Evolutionary conservation across 2,888 invertebrate species (phyloP).

Genomic region (Tetragonula carbonaria): DNA sequence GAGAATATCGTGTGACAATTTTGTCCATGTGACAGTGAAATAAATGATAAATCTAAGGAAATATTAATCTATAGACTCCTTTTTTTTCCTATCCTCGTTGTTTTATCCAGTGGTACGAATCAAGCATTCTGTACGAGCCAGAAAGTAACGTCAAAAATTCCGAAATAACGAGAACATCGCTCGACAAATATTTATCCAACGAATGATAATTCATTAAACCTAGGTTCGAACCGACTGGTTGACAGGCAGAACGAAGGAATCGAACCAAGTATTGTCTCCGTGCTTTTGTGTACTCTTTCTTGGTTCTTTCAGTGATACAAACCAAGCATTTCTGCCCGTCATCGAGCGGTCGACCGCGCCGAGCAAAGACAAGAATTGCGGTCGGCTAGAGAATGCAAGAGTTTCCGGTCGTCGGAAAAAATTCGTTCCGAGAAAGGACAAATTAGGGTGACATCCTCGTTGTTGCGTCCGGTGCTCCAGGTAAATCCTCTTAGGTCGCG

Average conservation of each 20-base stretch:
- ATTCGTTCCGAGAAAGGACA: conserved; percentile 63
- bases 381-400: conserved; percentile 47
- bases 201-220: too few species aligned
- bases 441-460: conserved; percentile 79
- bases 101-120: background rate
- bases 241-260: too few species aligned
- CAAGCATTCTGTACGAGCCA: background rate
- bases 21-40: too few species aligned
- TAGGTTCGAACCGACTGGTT: too few species aligned
- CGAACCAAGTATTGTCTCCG: too few species aligned
- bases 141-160: too few species aligned
- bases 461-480: conserved; percentile 75
- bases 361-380: background rate
- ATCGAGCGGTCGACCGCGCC: background rate
- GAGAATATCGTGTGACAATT: too few species aligned
- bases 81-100: background rate
- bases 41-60: background rate
- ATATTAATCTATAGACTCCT: conserved; percentile 6
- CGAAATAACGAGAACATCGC: too few species aligned
- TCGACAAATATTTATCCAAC: too few species aligned
- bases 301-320: background rate
- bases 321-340: background rate
- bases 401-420: conserved; percentile 25
- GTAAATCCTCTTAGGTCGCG: conserved; percentile 78
- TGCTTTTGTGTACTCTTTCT: too few species aligned